A percentile compares a stretch with the other conserved stretches of the same genome.
phyloP scores from a whole-genome alignment of 2,797 vertebrate genomes.

The Sternotherus odoratus region DNA sequence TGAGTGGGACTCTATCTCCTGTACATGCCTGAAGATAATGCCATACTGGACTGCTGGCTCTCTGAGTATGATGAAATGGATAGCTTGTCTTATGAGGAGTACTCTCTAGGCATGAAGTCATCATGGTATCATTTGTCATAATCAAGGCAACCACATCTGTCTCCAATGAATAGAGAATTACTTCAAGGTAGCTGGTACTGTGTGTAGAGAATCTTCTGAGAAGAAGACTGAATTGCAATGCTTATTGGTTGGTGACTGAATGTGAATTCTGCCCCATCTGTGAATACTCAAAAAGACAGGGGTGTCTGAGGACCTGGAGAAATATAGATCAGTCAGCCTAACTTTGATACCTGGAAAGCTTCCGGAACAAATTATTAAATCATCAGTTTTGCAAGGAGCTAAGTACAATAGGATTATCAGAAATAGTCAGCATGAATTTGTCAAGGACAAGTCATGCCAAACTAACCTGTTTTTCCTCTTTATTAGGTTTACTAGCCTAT shows the following conservation, averaged over 20 bases:
- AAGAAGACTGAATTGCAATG: too few relatives aligned
- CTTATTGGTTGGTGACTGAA: too few relatives aligned
- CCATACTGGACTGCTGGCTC: background rate
- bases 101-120: background rate
- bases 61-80: background rate
- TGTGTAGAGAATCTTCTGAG: too few relatives aligned
- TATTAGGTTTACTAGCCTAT: background rate
- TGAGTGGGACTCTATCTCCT: background rate
- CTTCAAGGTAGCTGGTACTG: too few relatives aligned
- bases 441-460: background rate
- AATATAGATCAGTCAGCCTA: background rate
- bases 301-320: background rate
- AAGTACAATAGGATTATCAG: background rate
- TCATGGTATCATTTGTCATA: slow-evolving; percentile 1
- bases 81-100: background rate
- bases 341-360: background rate
- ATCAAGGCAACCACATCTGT: background rate
- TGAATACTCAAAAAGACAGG: background rate
- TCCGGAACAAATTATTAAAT: background rate
- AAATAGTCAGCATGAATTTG: background rate
- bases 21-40: background rate
- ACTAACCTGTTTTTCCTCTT: background rate
- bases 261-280: background rate
- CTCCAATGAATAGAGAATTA: too few relatives aligned
- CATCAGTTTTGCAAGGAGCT: background rate